Base-by-base conservation (phyloP, 2,888 invertebrate genomes). In the Pharmacophagus antenor region DNA sequence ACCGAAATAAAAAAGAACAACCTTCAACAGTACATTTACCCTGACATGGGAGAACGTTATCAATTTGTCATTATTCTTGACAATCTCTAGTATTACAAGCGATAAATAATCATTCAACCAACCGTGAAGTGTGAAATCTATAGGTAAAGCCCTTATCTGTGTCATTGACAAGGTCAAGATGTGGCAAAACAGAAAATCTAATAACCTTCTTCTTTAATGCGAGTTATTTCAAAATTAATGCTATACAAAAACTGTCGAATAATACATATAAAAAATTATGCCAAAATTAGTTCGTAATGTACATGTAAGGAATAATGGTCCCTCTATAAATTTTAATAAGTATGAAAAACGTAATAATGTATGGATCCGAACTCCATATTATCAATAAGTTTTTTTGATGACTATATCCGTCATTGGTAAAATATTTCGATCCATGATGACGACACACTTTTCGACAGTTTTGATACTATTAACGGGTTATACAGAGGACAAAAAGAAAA, bases 111-210 rank as follows among this genome's bases (percentile, higher is more conserved):
- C 31, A 42, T 7, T 42, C 42, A 42, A 17, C 17, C 2, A 17
- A 42, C 42, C 42, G 42, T 42, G 42, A 42, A 42, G 17, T 17
- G 42, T 42, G 42, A 42, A 42, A 42, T 17, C 42, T 42, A 17
- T 42, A 15, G 42, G 42, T 42, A 42, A 42, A 42, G 42, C 42
- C 42, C 42, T 42, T 42, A n/a, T n/a, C 1, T 42, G 42, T 42
- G 42, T 42, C 42, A 42, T 18, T 42, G 42, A 42, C 42, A 42
- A 20, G 21, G 22, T 21, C 17, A 21, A 7, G 42, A 21, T 10
- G 42, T 42, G 2, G 7, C 5, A 42, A 6, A 42, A 42, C n/a
- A 42, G n/a, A 42, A 6, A 42, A 17, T 6, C 5, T 27, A 17
- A 42, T 18, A 15, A 42, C 42, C 42, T 42, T 42, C 42, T 17